Base-by-base conservation (phyloP, 2,888 invertebrate species). In the Ophioninae sp. region DNA sequence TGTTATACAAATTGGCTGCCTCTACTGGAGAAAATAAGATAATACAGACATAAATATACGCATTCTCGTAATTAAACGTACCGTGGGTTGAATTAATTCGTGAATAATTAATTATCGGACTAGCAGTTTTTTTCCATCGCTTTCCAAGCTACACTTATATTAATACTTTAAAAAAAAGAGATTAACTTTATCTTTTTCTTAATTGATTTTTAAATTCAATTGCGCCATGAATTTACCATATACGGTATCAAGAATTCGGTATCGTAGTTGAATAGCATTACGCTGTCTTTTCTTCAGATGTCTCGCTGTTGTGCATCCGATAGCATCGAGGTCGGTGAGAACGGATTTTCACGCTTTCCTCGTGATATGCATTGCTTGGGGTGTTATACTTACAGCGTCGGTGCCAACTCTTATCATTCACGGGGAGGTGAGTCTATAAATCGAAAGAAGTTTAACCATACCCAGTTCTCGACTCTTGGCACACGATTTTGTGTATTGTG, bases 221-320 rank as follows among this genome's bases (percentile, higher is more conserved):
- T 59, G 22, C 17, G 41, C 69, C 44, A 39, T 75, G 39, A 51
- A 22, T 69, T 61, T 13, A 59, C 44, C 30, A 64, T 51, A 61
- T 56, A 22, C 23, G 51, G 13, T 58, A 64, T 69, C n/a, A 64
- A 64, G 64, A 61, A 17, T 22, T 63, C 9, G 44, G 13, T 13
- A 44, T 30, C 13, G 39, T 56, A 20, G 51, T 37, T 76, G 23
- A 59, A 41, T 67, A 22, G 88, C 91, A 95, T 37, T 44, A 20
- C 78, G 58, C 80, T 83, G 56, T 81, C 67, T 76, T 63, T 79
- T 84, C 37, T 44, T 69, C 86, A 93, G 93, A 86, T 99, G 97
- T 92, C 95, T 99, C 93, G 98, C 98, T 44, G 98, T 99, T 2
- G 98, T 98, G 1, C 97, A 98, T 92, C 98, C 98, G 5, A 97